Conservation (phyloP, 2,113 vertebrate genomes). For the Oncorhynchus masou region DNA sequence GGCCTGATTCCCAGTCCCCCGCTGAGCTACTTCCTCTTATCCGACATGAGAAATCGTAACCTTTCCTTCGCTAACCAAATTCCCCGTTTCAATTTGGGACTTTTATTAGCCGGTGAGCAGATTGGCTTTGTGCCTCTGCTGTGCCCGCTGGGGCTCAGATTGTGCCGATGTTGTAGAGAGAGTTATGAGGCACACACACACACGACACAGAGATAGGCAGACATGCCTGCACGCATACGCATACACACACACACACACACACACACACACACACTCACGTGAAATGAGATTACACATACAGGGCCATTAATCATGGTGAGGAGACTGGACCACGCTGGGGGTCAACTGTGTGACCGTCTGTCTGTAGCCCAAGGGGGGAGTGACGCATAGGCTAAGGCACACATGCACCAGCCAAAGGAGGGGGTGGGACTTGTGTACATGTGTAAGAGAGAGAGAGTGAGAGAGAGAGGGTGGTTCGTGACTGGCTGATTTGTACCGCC, state of each 20-base stretch:
- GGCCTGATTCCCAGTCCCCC: not conserved
- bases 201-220: too few relatives aligned
- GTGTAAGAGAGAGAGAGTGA: not conserved
- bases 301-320: conserved; percentile 17
- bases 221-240: too few relatives aligned
- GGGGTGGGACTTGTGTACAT: not conserved
- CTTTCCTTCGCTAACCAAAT: not conserved
- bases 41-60: not conserved
- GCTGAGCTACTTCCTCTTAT: not conserved
- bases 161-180: not conserved
- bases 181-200: too few relatives aligned
- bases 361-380: not conserved
- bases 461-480: too few relatives aligned
- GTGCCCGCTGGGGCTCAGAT: not conserved
- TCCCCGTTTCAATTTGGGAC: not conserved
- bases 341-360: not conserved
- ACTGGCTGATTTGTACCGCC: too few relatives aligned
- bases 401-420: not conserved
- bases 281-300: conserved; percentile 17
- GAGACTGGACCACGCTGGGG: not conserved
- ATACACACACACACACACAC: not conserved
- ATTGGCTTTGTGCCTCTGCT: not conserved
- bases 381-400: not conserved
- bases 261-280: not conserved
- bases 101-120: not conserved